These are phyloP conservation scores for Adelges cooleyi DNA, from an alignment of 1,140 invertebrate species.

Conservation along the genomic window DNA sequence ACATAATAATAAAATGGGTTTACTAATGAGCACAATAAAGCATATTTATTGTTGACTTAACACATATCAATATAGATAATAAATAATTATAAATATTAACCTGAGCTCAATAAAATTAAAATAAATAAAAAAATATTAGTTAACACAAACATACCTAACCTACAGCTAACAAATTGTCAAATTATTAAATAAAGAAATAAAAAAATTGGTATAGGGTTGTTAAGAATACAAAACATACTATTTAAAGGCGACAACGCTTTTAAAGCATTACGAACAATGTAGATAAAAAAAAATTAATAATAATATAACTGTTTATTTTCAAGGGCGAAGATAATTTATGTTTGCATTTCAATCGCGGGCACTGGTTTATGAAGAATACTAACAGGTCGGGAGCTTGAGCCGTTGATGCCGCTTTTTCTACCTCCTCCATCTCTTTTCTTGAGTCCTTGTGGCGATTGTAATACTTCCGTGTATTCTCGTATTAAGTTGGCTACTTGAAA, in stretches of 20 bases:
- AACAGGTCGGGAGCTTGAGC: slow-evolving; percentile 39
- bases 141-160: no score
- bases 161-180: no score
- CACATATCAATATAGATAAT: no score
- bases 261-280: neutral
- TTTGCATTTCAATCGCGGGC: slow-evolving; percentile 40
- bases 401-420: slow-evolving; percentile 33
- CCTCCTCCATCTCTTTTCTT: slow-evolving; percentile 32
- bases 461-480: slow-evolving; percentile 76
- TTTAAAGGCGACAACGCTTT: neutral
- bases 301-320: neutral
- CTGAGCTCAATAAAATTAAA: no score
- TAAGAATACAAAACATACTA: neutral
- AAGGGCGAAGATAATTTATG: neutral
- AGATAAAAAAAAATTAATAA: neutral
- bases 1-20: no score
- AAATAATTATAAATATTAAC: no score
- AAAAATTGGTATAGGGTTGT: neutral
- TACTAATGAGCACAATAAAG: no score
- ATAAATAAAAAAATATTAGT: no score
- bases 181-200: neutral
- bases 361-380: slow-evolving; percentile 45
- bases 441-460: slow-evolving; percentile 41
- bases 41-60: no score
- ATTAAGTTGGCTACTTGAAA: slow-evolving; percentile 89